Base-by-base conservation (phyloP, 2,797 vertebrate species). In the Chiroxiphia lanceolata region DNA sequence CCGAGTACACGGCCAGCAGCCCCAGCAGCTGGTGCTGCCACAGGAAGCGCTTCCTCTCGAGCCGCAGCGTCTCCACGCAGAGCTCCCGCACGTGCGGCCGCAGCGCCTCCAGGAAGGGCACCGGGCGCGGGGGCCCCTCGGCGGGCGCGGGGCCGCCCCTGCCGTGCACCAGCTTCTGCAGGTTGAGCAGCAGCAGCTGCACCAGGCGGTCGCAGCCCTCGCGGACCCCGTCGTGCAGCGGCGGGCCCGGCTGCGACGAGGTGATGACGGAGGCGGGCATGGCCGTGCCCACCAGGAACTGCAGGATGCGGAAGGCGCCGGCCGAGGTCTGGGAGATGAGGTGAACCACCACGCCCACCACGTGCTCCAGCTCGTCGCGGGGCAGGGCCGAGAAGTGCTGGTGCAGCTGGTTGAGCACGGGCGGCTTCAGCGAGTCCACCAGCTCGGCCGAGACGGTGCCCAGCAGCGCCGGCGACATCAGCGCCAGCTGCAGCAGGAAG, bases 171-270 rank as follows among this genome's bases (percentile, higher is more conserved):
- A 99, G 94, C 69, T 99, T 99, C 78, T 99, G 99, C 6, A 99
- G 98, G 93, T 99, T 98, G 33, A 99, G 97, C 17, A 99, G 98
- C 34, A 99, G 98, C 90, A 99, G 98, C 78, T 99, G 99, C 22
- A 99, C 97, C 36, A 99, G 95, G 18, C 99, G 98, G 93, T 99
- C 99, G 34, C 99, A 99, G 42, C 99, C 98, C 70, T 99, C 99
- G 1, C 99, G 97, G 3, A 99, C 99, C 1, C 99, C 98, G 42
- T 99, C 99, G 4, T 99, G 98, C 6, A 98, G 98, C 1, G 98
- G 98, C 8, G 98, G 95, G 1, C 98, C 98, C 1, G 98, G 99
- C 6, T 98, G 98, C 1, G 47, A 14, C 23, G 47, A 25, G 23
- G 99, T 98, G 94, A 99, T 99, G 78, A 99, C 99, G 0, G 99